Conservation (phyloP, 2,888 invertebrate genomes). For the Nebria salina region DNA sequence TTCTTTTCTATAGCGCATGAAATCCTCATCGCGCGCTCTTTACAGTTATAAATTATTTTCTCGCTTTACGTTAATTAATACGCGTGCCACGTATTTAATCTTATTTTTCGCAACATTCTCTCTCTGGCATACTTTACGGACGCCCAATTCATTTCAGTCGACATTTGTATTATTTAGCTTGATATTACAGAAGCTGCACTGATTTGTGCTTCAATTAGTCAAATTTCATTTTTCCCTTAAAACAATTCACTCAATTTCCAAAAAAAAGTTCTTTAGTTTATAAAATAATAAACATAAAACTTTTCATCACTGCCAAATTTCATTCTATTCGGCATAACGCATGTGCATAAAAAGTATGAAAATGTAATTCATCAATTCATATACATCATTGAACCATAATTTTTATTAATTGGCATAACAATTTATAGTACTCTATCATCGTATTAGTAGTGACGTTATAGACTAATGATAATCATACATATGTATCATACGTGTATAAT, state of each 20-base stretch:
- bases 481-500: constrained; percentile 21
- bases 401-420: constrained; percentile 46
- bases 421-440: constrained; percentile 16
- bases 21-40: constrained; percentile 27
- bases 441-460: not conserved
- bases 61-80: constrained; percentile 38
- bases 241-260: too few relatives aligned
- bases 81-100: constrained; percentile 28
- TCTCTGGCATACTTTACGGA: not conserved
- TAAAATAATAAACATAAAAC: too few relatives aligned
- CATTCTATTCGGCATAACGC: too few relatives aligned
- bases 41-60: constrained; percentile 36
- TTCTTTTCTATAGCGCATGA: constrained; percentile 48
- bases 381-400: not conserved
- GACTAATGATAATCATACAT: not conserved
- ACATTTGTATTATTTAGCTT: too few relatives aligned
- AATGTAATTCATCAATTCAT: not conserved
- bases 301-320: too few relatives aligned
- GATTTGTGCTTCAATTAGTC: too few relatives aligned
- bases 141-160: too few relatives aligned
- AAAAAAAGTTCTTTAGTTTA: too few relatives aligned
- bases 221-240: too few relatives aligned
- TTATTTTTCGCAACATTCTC: constrained; percentile 11
- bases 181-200: too few relatives aligned
- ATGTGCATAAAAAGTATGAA: too few relatives aligned